A percentile compares a stretch with the other conserved stretches of the same genome.
Evolutionary conservation across 1,140 invertebrate species (phyloP).

Genomic region (Phymorhynchus buccinoides): DNA sequence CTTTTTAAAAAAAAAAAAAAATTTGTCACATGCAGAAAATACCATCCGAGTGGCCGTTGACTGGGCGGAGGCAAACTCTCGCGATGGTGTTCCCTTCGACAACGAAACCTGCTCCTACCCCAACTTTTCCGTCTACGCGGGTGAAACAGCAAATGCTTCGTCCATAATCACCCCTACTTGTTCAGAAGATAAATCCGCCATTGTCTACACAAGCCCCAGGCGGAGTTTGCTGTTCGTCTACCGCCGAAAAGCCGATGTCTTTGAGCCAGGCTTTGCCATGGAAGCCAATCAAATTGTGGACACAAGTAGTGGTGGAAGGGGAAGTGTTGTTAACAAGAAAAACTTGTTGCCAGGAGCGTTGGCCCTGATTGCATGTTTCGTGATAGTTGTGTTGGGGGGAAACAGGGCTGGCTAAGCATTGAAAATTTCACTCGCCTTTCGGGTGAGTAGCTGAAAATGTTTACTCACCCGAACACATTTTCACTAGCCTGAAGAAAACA

Average conservation of each 20-base stretch:
- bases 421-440: too few species aligned
- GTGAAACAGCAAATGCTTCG: neutral
- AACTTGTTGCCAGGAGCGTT: too few species aligned
- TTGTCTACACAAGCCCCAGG: neutral
- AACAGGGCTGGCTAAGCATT: too few species aligned
- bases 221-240: neutral
- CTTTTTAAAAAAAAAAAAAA: too few species aligned
- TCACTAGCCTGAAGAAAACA: too few species aligned
- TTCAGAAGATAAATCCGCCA: neutral
- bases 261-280: neutral
- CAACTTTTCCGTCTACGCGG: neutral
- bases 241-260: neutral
- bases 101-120: neutral
- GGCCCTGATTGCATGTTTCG: too few species aligned
- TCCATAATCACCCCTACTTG: neutral
- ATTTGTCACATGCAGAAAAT: too few species aligned
- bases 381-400: too few species aligned
- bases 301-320: neutral
- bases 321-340: too few species aligned
- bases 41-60: neutral
- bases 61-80: neutral
- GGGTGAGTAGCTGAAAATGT: too few species aligned
- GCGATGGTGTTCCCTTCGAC: neutral
- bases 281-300: neutral
- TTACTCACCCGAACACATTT: too few species aligned